These are phyloP conservation scores for Lepus americanus DNA, from an alignment of 2,113 vertebrate species.

Conservation along the genomic window DNA sequence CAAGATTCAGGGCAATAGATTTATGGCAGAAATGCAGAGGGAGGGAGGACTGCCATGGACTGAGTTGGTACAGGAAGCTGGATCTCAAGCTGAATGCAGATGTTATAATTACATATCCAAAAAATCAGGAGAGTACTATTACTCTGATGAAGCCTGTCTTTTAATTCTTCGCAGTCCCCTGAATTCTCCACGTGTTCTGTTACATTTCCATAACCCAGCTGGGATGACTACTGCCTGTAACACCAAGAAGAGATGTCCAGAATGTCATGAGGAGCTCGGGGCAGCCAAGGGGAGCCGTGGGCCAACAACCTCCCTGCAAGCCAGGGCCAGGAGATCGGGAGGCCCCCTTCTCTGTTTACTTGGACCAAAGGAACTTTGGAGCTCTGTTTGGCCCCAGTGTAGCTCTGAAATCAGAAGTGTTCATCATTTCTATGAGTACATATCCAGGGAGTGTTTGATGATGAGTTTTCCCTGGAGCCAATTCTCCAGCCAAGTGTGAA, in stretches of 20 bases:
- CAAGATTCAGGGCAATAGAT: not conserved
- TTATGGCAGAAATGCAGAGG: not conserved
- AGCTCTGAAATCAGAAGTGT: constrained; percentile 13
- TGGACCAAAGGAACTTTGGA: not conserved
- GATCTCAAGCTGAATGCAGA: not conserved
- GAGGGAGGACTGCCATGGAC: not conserved
- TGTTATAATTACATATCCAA: not conserved
- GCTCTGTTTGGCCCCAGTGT: not conserved
- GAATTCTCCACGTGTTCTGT: not conserved
- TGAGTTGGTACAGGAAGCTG: constrained; percentile 5
- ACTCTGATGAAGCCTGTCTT: not conserved
- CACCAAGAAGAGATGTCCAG: not conserved
- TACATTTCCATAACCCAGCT: not conserved
- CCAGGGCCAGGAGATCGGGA: not conserved
- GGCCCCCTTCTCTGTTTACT: constrained; percentile 3
- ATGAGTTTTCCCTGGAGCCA: constrained; percentile 56
- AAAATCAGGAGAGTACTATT: not conserved
- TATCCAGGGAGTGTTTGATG: constrained; percentile 48
- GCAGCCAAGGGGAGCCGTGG: not conserved
- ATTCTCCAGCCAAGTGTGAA: constrained; percentile 55
- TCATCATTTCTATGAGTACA: constrained; percentile 1
- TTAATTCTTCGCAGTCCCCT: not conserved
- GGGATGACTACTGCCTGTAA: not conserved
- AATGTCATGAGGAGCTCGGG: not conserved
- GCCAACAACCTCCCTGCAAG: not conserved